These are phyloP conservation scores for Cosmopolites sordidus DNA, from an alignment of 2,888 invertebrate genomes.

Conservation along the genomic window DNA sequence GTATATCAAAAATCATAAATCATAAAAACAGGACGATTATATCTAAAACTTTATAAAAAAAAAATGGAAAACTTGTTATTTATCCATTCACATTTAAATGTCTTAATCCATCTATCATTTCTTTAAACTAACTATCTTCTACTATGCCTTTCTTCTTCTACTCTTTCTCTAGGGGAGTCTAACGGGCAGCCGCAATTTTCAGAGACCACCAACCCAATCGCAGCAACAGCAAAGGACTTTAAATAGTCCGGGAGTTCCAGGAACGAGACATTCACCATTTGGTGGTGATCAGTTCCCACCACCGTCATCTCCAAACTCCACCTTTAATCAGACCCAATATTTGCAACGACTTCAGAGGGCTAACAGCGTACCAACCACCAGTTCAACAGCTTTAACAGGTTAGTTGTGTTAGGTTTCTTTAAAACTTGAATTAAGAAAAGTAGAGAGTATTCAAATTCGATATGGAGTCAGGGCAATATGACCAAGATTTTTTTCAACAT, in stretches of 20 bases:
- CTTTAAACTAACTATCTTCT: slow-evolving; percentile 10
- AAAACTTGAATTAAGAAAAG: too few species aligned
- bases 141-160: slow-evolving; percentile 12
- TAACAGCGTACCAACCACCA: slow-evolving; percentile 55
- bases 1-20: too few species aligned
- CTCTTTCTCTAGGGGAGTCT: slow-evolving; percentile 27
- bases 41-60: too few species aligned
- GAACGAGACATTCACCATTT: slow-evolving; percentile 55
- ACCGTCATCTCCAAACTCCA: slow-evolving; percentile 49
- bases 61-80: too few species aligned
- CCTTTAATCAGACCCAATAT: slow-evolving; percentile 48
- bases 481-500: too few species aligned
- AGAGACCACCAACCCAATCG: slow-evolving; percentile 38
- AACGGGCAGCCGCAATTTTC: slow-evolving; percentile 32
- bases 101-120: too few species aligned
- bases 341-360: slow-evolving; percentile 56
- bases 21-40: too few species aligned
- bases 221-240: slow-evolving; percentile 47
- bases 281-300: slow-evolving; percentile 49
- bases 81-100: too few species aligned
- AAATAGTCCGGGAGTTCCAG: slow-evolving; percentile 52
- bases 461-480: too few species aligned
- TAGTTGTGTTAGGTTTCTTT: slow-evolving; percentile 31
- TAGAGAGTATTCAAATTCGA: too few species aligned
- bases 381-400: slow-evolving; percentile 60